A percentile compares a stretch with the other conserved stretches of the same genome.
These are phyloP conservation scores for Macaria notata DNA, from an alignment of 2,888 invertebrate genomes.

Conservation along the genomic window DNA sequence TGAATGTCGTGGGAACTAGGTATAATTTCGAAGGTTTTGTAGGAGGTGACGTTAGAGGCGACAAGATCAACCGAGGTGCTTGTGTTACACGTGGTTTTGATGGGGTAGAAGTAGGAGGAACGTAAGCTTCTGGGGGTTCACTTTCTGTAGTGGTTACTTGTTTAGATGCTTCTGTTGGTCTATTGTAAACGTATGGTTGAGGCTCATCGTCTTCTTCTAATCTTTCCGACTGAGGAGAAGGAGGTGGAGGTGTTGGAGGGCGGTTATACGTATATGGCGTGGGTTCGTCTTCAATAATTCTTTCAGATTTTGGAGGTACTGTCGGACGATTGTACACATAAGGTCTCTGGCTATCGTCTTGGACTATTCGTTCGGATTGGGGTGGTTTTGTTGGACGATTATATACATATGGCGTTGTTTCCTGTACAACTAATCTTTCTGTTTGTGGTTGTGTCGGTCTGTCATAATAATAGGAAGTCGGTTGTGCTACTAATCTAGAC, in stretches of 20 bases:
- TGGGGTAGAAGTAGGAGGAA: constrained; percentile 43
- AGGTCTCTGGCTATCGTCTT: constrained; percentile 36
- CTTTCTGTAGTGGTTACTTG: constrained; percentile 43
- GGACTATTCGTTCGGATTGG: constrained; percentile 37
- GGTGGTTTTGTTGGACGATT: constrained; percentile 45
- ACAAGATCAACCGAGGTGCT: constrained; percentile 43
- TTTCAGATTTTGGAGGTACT: constrained; percentile 24
- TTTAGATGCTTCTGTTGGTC: constrained; percentile 47
- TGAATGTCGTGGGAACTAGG: constrained; percentile 61
- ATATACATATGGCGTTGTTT: constrained; percentile 55
- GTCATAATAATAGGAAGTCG: constrained; percentile 57
- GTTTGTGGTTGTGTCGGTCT: constrained; percentile 48
- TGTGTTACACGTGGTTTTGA: constrained; percentile 37
- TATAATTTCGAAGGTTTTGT: constrained; percentile 54
- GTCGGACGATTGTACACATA: constrained; percentile 46
- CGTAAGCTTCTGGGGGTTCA: constrained; percentile 42
- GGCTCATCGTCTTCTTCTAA: constrained; percentile 24
- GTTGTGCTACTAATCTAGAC: constrained; percentile 52
- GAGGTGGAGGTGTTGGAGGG: constrained; percentile 35
- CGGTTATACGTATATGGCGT: constrained; percentile 40
- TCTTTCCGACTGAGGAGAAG: constrained; percentile 18
- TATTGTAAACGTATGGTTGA: constrained; percentile 42
- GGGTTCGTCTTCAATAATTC: constrained; percentile 32
- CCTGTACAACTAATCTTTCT: constrained; percentile 42
- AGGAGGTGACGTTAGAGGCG: constrained; percentile 45